Base-by-base conservation (phyloP, 2,113 vertebrate genomes). In the Lophochroa leadbeateri region DNA sequence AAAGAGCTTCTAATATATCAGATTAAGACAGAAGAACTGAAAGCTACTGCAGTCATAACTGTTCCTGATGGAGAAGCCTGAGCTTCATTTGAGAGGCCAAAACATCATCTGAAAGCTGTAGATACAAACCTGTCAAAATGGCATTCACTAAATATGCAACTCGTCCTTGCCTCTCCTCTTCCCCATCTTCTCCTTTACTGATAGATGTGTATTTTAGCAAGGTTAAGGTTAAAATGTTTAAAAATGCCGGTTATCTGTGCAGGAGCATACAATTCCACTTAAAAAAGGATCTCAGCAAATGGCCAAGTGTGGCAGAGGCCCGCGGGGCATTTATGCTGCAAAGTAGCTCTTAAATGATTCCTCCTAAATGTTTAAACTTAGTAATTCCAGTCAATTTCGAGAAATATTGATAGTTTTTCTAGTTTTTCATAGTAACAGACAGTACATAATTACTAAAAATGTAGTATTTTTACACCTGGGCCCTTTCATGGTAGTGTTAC, bases 391-490 rank as follows among this genome's bases (percentile, higher is more conserved):
- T 70, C 41, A 82, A 72, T 89, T 92, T 84, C 82, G 80, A 75
- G 83, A 55, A 94, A 65, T 79, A 53, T 24, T 94, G 61, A 61
- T 79, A 77, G 71, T 60, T 94, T 93, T 96, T 72, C 55, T 93
- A 37, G 60, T 63, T 86, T 92, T 91, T 61, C 68, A 21, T 64
- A 61, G 86, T 74, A 92, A 94, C 69, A 33, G 81, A 94, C 74
- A 87, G 94, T 92, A 41, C 63, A 25, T 89, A 88, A 82, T 94
- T 94, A 96, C 53, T 41, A 49, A 86, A 89, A 96, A 69, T 10
- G 44, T 76, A 94, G 76, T 96, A 97, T 97, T 97, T 95, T 96
- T 95, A 65, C 96, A 96, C 96, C 96, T 97, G 96, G 87, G n/a
- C 28, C 61, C 68, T 86, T 96, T 94, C 88, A 86, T 75, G 74